Base-by-base conservation (phyloP, 2,888 invertebrate species). In the Asteroscopus sphinx region DNA sequence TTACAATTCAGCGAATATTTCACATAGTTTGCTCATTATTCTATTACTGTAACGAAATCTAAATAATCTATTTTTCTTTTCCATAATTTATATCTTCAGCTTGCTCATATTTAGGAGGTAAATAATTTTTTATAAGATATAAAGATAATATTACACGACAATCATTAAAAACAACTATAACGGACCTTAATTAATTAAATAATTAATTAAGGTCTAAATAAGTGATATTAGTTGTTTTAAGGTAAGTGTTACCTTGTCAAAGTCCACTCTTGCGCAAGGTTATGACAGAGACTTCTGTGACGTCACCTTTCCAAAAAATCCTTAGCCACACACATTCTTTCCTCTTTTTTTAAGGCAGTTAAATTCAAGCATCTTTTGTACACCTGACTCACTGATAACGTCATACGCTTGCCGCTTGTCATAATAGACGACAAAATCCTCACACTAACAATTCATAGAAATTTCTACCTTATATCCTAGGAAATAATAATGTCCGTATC, bases 331-430 rank as follows among this genome's bases (percentile, higher is more conserved):
- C 60, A 70, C 42, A 60, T 56, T 26, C 16, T 13, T 11, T 9
- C 11, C 11, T 12, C 12, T 62, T 46, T 64, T 63, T 64, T 55
- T 44, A 65, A 47, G 61, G 42, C 52, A 30, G 16, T 44, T 41
- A 48, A 45, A 51, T 40, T 8, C 15, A 68, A 66, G 45, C 32
- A 63, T 59, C 40, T 66, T 70, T 74, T 76, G 69, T 60, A 54
- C 67, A 74, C 72, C 77, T 85, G 83, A 83, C 62, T 85, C 85
- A 84, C 62, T 68, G 76, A 80, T 83, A 82, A 73, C 80, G 81
- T 81, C 80, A 83, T 72, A 25, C 33, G 1, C 36, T 32, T 65
- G 53, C 57, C 33, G 1, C 36, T 32, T 65, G 53, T 59, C 52
- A 51, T 44, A 32, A 28, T n/a, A 51, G 39, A 37, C 49, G 61